phyloP scores from a whole-genome alignment of 1,140 invertebrate genomes.

The Pectinophora gossypiella region DNA sequence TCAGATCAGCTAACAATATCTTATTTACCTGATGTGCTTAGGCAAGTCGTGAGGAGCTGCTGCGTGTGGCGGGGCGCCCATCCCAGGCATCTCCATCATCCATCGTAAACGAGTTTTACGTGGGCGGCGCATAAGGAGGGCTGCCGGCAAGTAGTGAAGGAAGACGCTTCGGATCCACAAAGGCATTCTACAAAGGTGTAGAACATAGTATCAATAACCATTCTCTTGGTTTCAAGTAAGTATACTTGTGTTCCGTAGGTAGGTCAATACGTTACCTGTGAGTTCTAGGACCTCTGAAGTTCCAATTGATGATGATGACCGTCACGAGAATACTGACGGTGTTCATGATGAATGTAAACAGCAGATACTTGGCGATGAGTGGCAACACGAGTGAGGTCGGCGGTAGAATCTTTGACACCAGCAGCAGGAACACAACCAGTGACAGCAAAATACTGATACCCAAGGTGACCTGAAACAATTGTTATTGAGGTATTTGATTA shows the following conservation, averaged over 20 bases:
- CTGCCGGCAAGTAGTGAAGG: conserved; percentile 92
- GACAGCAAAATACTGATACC: conserved; percentile 99
- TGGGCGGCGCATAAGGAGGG: conserved; percentile 93
- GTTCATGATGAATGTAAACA: conserved; percentile 99
- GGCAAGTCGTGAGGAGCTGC: conserved; percentile 85
- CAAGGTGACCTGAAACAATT: conserved; percentile 84
- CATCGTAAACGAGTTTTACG: conserved; percentile 93
- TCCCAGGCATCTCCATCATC: conserved; percentile 97
- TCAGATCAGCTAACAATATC: conserved; percentile 12
- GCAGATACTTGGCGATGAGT: conserved; percentile 97
- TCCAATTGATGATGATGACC: conserved; percentile 99
- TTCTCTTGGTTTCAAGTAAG: conserved; percentile 7
- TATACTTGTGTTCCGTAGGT: background rate
- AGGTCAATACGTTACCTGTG: too few species aligned
- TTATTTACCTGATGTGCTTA: conserved; percentile 81
- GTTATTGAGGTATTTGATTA: too few species aligned
- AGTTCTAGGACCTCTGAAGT: conserved; percentile 95
- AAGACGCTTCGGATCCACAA: conserved; percentile 95
- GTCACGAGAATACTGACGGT: conserved; percentile 99
- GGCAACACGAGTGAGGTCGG: conserved; percentile 97
- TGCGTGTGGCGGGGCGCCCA: conserved; percentile 87
- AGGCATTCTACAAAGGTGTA: conserved; percentile 89
- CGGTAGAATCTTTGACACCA: conserved; percentile 99
- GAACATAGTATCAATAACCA: too few species aligned
- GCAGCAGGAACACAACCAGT: conserved; percentile 98